Evolutionary conservation across 2,113 vertebrate genomes (phyloP).

Genomic region (Lagopus muta): DNA sequence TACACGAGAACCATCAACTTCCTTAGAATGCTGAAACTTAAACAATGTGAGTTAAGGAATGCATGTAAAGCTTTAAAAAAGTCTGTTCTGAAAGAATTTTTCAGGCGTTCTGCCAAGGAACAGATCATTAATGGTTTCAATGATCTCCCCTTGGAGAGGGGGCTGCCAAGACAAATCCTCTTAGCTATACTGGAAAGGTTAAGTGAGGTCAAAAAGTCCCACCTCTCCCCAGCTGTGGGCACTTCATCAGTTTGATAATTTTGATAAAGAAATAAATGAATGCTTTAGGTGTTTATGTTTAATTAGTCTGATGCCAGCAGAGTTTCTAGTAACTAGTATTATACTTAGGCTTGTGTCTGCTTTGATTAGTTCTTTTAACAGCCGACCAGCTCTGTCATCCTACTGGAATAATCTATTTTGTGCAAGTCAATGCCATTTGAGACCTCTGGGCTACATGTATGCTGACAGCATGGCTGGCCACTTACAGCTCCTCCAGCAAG

Average conservation of each 20-base stretch:
- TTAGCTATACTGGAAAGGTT: slow-evolving; percentile 60
- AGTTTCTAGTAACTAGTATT: slow-evolving; percentile 43
- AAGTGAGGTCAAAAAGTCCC: slow-evolving; percentile 69
- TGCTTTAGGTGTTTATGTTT: slow-evolving; percentile 60
- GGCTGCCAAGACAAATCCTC: slow-evolving; percentile 61
- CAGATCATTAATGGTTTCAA: slow-evolving; percentile 52
- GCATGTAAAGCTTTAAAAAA: slow-evolving; percentile 36
- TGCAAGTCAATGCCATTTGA: slow-evolving; percentile 51
- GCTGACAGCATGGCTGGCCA: neutral
- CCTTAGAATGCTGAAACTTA: neutral
- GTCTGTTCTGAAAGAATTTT: slow-evolving; percentile 21
- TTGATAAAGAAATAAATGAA: slow-evolving; percentile 62
- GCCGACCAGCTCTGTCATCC: slow-evolving; percentile 27
- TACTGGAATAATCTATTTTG: slow-evolving; percentile 52
- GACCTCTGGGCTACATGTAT: neutral
- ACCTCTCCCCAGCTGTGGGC: slow-evolving; percentile 51
- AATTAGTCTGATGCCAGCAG: slow-evolving; percentile 38
- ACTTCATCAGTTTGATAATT: slow-evolving; percentile 48
- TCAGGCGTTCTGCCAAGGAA: slow-evolving; percentile 57
- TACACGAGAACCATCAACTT: neutral
- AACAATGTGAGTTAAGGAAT: neutral
- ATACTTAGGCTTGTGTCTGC: slow-evolving; percentile 33
- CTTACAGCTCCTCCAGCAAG: slow-evolving; percentile 27
- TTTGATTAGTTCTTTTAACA: slow-evolving; percentile 46
- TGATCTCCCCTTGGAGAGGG: slow-evolving; percentile 45